These are phyloP conservation scores for Monochamus saltuarius DNA, from an alignment of 1,140 invertebrate genomes.

Conservation along the genomic window DNA sequence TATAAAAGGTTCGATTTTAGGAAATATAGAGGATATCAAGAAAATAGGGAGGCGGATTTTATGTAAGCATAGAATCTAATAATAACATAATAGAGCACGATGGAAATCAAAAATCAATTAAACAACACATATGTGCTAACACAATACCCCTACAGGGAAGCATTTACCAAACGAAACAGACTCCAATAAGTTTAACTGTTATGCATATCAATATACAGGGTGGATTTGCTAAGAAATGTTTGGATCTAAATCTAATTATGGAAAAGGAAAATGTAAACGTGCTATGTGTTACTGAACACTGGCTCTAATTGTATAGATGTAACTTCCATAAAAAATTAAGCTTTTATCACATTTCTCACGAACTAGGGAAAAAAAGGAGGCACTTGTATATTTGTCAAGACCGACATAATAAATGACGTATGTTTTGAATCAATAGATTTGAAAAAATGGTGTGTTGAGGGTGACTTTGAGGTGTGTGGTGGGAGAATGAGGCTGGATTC, in stretches of 20 bases:
- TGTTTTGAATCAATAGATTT: neutral
- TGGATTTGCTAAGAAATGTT: too few species aligned
- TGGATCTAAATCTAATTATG: too few species aligned
- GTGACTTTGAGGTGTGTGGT: constrained; percentile 3
- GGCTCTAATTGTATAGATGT: neutral
- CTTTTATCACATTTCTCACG: constrained; percentile 4
- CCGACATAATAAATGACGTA: constrained; percentile 6
- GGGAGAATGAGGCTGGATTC: neutral
- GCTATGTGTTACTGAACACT: too few species aligned
- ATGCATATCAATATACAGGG: too few species aligned
- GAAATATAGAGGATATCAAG: constrained; percentile 4
- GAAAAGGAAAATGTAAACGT: too few species aligned
- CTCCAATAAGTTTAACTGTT: too few species aligned
- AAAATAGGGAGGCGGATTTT: constrained; percentile 4
- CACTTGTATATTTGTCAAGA: constrained; percentile 6
- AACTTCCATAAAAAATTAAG: constrained; percentile 2
- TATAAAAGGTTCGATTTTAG: constrained; percentile 9
- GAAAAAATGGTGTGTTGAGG: constrained; percentile 4
- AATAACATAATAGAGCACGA: too few species aligned
- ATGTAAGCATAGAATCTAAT: too few species aligned
- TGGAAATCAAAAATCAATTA: too few species aligned
- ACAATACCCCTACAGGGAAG: too few species aligned
- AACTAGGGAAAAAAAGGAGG: neutral
- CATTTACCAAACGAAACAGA: too few species aligned
- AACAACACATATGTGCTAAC: too few species aligned